Percentiles rank a stretch among this genome's conserved stretches.
phyloP scores from a whole-genome alignment of 2,113 vertebrate species.

The Rhombomys opimus region DNA sequence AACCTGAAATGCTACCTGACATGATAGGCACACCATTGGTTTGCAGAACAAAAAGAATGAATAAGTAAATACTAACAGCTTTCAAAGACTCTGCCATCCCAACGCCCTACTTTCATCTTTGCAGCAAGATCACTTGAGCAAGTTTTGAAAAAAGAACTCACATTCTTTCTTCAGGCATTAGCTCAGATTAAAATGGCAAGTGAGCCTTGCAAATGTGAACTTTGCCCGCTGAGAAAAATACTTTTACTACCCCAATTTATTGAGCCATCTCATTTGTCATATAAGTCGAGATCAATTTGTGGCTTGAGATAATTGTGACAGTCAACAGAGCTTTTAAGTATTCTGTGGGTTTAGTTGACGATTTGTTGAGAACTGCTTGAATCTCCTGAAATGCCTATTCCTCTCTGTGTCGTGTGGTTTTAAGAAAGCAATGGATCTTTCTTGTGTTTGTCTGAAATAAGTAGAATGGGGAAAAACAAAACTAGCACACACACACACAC shows the following conservation, averaged over 20 bases:
- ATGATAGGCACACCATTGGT: background rate
- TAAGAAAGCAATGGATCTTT: background rate
- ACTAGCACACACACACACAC: too few relatives aligned
- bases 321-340: background rate
- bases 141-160: background rate
- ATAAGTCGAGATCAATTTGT: conserved; percentile 40
- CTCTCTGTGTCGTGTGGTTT: background rate
- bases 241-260: background rate
- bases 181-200: background rate
- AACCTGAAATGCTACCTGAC: background rate
- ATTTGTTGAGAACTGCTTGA: background rate
- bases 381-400: background rate
- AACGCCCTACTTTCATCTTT: background rate
- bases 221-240: conserved; percentile 12
- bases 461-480: background rate
- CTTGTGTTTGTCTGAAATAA: background rate
- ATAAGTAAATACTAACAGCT: background rate
- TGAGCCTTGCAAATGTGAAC: background rate
- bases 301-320: background rate
- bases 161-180: background rate
- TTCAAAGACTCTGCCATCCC: background rate
- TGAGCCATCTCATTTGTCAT: background rate
- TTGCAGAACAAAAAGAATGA: background rate
- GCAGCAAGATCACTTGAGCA: background rate
- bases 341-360: background rate